phyloP scores from a whole-genome alignment of 1,140 invertebrate species.

The Epicauta chinensis region DNA sequence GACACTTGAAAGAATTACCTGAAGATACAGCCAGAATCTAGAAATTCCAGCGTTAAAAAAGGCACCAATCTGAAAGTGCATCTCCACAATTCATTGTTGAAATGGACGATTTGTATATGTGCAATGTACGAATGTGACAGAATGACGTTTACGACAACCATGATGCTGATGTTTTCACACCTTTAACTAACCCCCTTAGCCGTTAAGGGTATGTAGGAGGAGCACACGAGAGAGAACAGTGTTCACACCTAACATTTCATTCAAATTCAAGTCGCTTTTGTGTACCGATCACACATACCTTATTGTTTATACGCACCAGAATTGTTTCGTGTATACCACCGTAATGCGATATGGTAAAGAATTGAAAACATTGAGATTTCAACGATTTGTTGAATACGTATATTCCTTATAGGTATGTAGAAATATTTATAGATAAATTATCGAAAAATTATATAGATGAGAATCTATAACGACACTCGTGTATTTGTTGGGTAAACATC shows the following conservation, averaged over 20 bases:
- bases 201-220: conserved; percentile 16
- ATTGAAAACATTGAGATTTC: conserved; percentile 5
- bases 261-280: neutral
- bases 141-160: conserved; percentile 7
- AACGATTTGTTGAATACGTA: too few species aligned
- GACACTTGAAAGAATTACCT: too few species aligned
- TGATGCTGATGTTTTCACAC: conserved; percentile 19
- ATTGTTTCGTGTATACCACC: conserved; percentile 14
- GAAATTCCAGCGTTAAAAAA: too few species aligned
- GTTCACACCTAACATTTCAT: conserved; percentile 20
- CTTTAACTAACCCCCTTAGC: conserved; percentile 15
- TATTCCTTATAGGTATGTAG: too few species aligned
- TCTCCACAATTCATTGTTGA: too few species aligned
- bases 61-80: too few species aligned
- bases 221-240: neutral
- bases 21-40: too few species aligned
- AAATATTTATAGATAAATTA: neutral
- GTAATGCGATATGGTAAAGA: conserved; percentile 14
- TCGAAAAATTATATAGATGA: neutral
- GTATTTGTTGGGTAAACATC: conserved; percentile 32
- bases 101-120: too few species aligned
- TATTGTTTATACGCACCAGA: conserved; percentile 18
- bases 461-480: neutral
- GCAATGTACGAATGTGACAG: too few species aligned
- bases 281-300: neutral